These are phyloP conservation scores for Syrista parreyssii DNA, from an alignment of 2,888 invertebrate species.

Conservation along the genomic window DNA sequence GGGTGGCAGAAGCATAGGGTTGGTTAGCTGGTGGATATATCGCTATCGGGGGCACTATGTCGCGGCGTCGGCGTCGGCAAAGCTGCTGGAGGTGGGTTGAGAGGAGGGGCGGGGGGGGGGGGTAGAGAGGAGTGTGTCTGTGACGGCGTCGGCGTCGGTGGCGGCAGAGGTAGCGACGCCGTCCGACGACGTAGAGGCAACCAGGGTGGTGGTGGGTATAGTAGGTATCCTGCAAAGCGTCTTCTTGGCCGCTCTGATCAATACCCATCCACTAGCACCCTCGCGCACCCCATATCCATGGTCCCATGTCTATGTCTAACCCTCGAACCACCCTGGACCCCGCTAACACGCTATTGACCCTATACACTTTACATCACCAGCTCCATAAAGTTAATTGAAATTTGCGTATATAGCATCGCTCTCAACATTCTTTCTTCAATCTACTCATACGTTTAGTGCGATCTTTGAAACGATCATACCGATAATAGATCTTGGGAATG, in stretches of 20 bases:
- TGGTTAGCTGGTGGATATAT: slow-evolving; percentile 53
- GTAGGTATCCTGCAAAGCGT: slow-evolving; percentile 56
- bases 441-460: not conserved
- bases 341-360: slow-evolving; percentile 49
- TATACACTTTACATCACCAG: slow-evolving; percentile 53
- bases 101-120: slow-evolving; percentile 19
- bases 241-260: slow-evolving; percentile 57
- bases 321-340: slow-evolving; percentile 38
- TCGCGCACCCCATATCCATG: slow-evolving; percentile 40
- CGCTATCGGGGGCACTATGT: slow-evolving; percentile 62
- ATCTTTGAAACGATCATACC: not conserved
- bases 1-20: slow-evolving; percentile 51
- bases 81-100: slow-evolving; percentile 26
- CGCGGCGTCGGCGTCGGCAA: slow-evolving; percentile 48
- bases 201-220: slow-evolving; percentile 38
- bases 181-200: not conserved
- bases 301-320: slow-evolving; percentile 41
- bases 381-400: slow-evolving; percentile 52
- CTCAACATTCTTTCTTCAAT: not conserved
- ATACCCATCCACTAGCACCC: slow-evolving; percentile 50
- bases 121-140: slow-evolving; percentile 21
- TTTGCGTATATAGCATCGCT: slow-evolving; percentile 22
- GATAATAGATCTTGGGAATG: not conserved
- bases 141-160: slow-evolving; percentile 21
- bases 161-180: slow-evolving; percentile 2